phyloP scores from a whole-genome alignment of 2,797 vertebrate genomes.

The Eulemur albifrons region DNA sequence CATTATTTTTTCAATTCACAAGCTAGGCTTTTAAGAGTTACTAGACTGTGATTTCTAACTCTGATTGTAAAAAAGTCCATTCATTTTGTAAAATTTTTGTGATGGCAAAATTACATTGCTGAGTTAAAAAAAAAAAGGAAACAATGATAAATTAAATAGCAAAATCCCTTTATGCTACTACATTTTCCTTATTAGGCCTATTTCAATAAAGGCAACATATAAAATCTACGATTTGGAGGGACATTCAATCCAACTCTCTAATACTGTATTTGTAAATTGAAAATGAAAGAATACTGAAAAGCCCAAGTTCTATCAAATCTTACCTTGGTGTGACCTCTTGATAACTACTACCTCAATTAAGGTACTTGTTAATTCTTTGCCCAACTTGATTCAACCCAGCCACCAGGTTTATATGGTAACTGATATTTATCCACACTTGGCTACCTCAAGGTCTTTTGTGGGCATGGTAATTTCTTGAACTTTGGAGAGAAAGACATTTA shows the following conservation, averaged over 20 bases:
- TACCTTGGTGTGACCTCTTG: neutral
- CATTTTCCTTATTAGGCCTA: neutral
- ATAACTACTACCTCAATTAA: neutral
- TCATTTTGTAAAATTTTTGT: neutral
- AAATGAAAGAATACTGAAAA: neutral
- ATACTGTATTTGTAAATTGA: neutral
- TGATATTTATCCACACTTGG: neutral
- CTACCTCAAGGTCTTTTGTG: neutral
- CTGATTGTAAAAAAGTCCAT: slow-evolving; percentile 1
- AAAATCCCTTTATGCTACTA: neutral
- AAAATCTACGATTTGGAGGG: neutral
- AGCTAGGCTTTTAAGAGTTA: neutral
- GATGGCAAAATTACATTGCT: neutral
- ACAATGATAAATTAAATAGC: neutral
- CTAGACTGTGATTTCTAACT: neutral
- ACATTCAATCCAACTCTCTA: neutral
- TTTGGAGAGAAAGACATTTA: neutral
- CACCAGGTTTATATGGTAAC: neutral
- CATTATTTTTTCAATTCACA: neutral
- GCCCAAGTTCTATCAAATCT: neutral
- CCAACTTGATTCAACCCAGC: neutral
- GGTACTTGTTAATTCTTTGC: neutral
- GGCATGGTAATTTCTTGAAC: neutral
- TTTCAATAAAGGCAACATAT: neutral
- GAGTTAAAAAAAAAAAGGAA: neutral